phyloP scores from a whole-genome alignment of 1,140 invertebrate species.

The Tenebrio molitor region DNA sequence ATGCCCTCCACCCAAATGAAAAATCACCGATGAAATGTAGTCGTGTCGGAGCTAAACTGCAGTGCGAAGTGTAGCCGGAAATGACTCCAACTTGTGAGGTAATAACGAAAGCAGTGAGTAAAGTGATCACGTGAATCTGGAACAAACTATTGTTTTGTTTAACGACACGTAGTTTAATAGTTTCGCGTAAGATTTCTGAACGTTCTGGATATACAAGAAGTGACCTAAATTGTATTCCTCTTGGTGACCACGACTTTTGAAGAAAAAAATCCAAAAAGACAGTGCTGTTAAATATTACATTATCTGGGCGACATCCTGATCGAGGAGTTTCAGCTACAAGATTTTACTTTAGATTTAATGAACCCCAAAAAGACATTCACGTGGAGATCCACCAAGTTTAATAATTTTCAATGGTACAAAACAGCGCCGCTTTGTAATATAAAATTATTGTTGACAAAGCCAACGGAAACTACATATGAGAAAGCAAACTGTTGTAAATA shows the following conservation, averaged over 20 bases:
- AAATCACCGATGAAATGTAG: background rate
- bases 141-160: slow-evolving; percentile 34
- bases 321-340: too few relatives aligned
- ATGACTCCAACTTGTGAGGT: background rate
- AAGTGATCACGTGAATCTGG: slow-evolving; percentile 8
- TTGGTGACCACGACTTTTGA: too few relatives aligned
- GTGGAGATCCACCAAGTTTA: too few relatives aligned
- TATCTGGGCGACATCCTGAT: too few relatives aligned
- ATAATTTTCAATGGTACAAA: too few relatives aligned
- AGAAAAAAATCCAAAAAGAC: too few relatives aligned
- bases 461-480: slow-evolving; percentile 43
- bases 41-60: background rate
- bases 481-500: slow-evolving; percentile 50
- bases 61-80: background rate
- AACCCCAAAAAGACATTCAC: too few relatives aligned
- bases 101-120: background rate
- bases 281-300: too few relatives aligned
- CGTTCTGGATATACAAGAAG: background rate
- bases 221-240: too few relatives aligned
- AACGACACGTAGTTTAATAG: slow-evolving; percentile 6
- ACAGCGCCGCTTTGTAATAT: slow-evolving; percentile 4
- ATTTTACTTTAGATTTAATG: too few relatives aligned
- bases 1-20: background rate
- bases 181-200: background rate
- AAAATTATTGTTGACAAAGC: slow-evolving; percentile 41